Evolutionary conservation across 2,888 invertebrate genomes (phyloP).

Genomic region (Endotricha flammealis): DNA sequence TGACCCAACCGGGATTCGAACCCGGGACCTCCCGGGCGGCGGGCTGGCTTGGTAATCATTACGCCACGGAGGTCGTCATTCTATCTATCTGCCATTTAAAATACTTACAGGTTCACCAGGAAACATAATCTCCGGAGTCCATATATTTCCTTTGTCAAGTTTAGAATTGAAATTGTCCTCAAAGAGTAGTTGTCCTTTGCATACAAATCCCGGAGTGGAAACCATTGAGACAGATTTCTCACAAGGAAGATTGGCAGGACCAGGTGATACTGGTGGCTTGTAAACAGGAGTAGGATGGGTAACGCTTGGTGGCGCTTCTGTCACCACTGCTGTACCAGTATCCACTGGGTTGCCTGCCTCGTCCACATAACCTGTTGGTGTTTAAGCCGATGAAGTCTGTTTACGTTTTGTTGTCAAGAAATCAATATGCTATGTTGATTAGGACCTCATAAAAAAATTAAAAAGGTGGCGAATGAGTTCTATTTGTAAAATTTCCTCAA

Average conservation of each 20-base stretch:
- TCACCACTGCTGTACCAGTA: conserved; percentile 7
- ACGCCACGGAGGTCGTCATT: too few relatives aligned
- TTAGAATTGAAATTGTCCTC: conserved; percentile 76
- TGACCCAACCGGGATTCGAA: too few relatives aligned
- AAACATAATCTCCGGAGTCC: conserved; percentile 78
- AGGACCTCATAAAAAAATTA: neutral
- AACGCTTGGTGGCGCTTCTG: neutral
- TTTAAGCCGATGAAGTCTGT: too few relatives aligned
- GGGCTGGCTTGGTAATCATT: too few relatives aligned
- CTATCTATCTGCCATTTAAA: too few relatives aligned
- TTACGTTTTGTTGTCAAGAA: too few relatives aligned
- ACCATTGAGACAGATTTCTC: conserved; percentile 49
- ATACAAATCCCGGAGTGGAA: conserved; percentile 56
- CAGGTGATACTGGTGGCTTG: neutral
- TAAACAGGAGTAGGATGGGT: neutral
- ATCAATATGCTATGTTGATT: neutral
- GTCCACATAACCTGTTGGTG: conserved; percentile 48
- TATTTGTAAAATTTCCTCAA: too few relatives aligned
- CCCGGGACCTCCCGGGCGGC: too few relatives aligned
- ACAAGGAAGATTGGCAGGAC: conserved; percentile 39
- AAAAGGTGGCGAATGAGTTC: too few relatives aligned
- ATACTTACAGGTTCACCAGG: conserved; percentile 79
- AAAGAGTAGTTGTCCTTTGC: conserved; percentile 80
- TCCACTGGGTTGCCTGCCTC: conserved; percentile 46
- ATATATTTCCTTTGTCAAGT: conserved; percentile 63